Conservation (phyloP, 2,888 invertebrate species). For the Eupithecia subfuscata region DNA sequence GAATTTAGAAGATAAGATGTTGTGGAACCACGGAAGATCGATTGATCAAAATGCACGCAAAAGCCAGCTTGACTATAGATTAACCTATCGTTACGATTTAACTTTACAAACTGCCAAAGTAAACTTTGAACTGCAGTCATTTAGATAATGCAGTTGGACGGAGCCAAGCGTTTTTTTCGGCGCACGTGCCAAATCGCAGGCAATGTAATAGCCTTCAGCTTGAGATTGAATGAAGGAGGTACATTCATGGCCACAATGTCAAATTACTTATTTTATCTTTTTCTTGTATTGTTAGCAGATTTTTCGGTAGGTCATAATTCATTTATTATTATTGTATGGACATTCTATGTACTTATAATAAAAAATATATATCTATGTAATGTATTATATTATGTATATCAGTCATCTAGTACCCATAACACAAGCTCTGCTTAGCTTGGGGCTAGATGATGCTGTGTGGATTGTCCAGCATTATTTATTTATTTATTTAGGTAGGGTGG, state of each 20-base stretch:
- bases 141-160: constrained; percentile 16
- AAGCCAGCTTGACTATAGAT: neutral
- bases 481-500: no score
- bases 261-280: neutral
- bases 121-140: constrained; percentile 11
- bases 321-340: no score
- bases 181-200: constrained; percentile 55
- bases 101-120: constrained; percentile 5
- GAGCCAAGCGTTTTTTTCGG: constrained; percentile 46
- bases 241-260: neutral
- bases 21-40: neutral
- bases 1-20: neutral
- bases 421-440: no score
- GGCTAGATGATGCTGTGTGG: no score
- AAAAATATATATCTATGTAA: no score
- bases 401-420: no score
- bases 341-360: no score
- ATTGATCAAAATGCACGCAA: neutral
- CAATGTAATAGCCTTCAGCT: constrained; percentile 45
- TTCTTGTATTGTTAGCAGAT: no score
- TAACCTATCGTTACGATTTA: neutral
- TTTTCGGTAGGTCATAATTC: no score
- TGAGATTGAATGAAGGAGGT: constrained; percentile 31
- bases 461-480: no score
- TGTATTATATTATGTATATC: no score